Evolutionary conservation across 2,888 invertebrate genomes (phyloP).

Genomic region (Synanthedon vespiformis): DNA sequence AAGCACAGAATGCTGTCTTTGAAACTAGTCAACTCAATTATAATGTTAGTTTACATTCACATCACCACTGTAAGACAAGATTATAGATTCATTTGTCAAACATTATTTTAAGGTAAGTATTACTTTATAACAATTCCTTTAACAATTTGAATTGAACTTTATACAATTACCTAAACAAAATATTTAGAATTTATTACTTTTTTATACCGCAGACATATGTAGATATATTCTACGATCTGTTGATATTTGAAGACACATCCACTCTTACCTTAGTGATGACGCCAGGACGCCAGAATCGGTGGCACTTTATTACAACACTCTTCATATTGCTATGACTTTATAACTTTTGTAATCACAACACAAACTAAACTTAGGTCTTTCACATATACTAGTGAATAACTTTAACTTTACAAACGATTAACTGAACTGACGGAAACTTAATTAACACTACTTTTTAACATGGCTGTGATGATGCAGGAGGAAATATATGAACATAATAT

Average conservation of each 20-base stretch:
- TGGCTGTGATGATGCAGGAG: conserved; percentile 69
- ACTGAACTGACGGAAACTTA: conserved; percentile 66
- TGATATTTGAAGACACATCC: conserved; percentile 67
- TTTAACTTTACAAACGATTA: conserved; percentile 57
- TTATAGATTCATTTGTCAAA: no score
- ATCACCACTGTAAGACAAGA: not conserved
- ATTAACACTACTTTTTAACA: conserved; percentile 67
- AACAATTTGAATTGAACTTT: no score
- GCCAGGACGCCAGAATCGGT: conserved; percentile 66
- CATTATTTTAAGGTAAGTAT: no score
- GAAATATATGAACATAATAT: conserved; percentile 64
- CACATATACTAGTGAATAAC: conserved; percentile 67
- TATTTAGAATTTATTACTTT: not conserved
- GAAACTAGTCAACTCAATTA: not conserved
- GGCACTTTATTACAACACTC: conserved; percentile 66
- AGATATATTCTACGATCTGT: conserved; percentile 59
- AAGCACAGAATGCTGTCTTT: no score
- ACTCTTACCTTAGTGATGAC: conserved; percentile 68
- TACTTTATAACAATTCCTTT: no score
- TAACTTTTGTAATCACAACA: conserved; percentile 65
- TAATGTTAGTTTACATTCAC: conserved; percentile 6
- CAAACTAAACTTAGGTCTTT: conserved; percentile 67
- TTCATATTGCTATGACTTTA: conserved; percentile 63
- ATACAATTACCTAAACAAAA: no score
- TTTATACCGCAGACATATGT: conserved; percentile 1